Evolutionary conservation across 2,888 invertebrate species (phyloP).

Genomic region (Nephrotoma guestfalica): DNA sequence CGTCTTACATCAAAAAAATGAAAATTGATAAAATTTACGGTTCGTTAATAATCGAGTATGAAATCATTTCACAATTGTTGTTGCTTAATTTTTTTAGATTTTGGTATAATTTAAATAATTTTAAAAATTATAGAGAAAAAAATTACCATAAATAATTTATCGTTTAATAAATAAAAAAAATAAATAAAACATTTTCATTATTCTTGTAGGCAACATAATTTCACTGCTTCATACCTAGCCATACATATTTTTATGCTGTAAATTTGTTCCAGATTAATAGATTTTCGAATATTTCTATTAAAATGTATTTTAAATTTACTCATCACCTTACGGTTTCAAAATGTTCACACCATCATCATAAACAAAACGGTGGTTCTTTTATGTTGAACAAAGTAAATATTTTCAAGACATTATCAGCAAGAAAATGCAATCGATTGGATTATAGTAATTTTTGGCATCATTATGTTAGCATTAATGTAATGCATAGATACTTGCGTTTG

Average conservation of each 20-base stretch:
- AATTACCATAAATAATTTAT: background rate
- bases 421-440: too few species aligned
- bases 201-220: background rate
- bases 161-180: background rate
- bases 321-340: background rate
- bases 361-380: background rate
- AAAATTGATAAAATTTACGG: background rate
- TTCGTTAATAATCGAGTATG: background rate
- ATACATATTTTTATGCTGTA: background rate
- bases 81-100: background rate
- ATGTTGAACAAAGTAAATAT: too few species aligned
- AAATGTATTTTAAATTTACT: background rate
- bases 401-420: too few species aligned
- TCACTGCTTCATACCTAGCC: background rate
- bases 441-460: too few species aligned
- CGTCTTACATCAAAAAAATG: background rate
- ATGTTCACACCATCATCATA: background rate
- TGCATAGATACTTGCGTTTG: too few species aligned
- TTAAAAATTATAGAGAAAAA: background rate
- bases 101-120: background rate
- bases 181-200: background rate
- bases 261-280: background rate
- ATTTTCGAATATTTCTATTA: background rate
- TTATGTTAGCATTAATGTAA: too few species aligned
- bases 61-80: background rate